These are phyloP conservation scores for Aelia acuminata DNA, from an alignment of 2,888 invertebrate species.

Conservation along the genomic window DNA sequence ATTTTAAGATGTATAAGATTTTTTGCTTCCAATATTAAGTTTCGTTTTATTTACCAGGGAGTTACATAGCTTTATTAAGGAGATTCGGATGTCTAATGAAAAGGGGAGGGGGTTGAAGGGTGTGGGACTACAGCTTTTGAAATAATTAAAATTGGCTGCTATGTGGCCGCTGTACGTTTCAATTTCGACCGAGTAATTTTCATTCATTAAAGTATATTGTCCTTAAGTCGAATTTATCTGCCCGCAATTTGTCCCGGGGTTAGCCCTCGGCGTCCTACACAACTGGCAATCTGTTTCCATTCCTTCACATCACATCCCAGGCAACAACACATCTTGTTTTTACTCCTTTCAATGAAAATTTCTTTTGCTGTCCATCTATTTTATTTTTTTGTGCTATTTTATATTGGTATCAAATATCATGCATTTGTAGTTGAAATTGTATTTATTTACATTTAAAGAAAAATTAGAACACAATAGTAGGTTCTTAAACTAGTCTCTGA, in stretches of 20 bases:
- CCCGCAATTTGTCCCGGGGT: conserved; percentile 9
- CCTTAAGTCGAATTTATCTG: conserved; percentile 50
- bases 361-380: neutral
- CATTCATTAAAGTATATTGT: conserved; percentile 51
- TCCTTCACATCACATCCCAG: neutral
- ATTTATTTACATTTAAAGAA: too few species aligned
- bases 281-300: neutral
- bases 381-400: neutral
- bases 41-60: neutral
- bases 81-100: conserved; percentile 46
- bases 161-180: conserved; percentile 28
- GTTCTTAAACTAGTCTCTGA: too few species aligned
- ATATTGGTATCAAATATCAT: too few species aligned
- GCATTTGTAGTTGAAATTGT: too few species aligned
- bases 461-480: too few species aligned
- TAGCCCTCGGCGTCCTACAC: neutral
- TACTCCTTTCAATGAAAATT: neutral
- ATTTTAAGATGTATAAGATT: too few species aligned
- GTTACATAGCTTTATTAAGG: conserved; percentile 22
- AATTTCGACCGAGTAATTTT: conserved; percentile 40
- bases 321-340: neutral
- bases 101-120: neutral
- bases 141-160: conserved; percentile 43
- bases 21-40: too few species aligned
- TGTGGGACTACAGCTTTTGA: neutral